phyloP scores from a whole-genome alignment of 2,113 vertebrate species.

The Elephantulus edwardii region DNA sequence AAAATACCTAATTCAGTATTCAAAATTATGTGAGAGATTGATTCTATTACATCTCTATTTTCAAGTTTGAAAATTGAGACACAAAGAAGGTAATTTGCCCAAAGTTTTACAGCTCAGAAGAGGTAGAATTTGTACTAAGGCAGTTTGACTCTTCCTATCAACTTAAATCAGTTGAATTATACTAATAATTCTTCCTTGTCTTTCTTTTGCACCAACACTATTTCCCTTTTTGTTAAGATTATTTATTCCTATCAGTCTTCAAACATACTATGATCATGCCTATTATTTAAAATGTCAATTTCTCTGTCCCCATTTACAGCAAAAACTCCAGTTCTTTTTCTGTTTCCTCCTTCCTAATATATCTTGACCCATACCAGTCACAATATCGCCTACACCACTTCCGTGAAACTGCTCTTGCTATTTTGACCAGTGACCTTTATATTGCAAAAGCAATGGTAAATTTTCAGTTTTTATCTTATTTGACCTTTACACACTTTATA shows the following conservation, averaged over 20 bases:
- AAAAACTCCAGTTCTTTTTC: not conserved
- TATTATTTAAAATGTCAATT: constrained; percentile 20
- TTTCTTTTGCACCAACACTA: not conserved
- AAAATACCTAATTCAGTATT: constrained; percentile 31
- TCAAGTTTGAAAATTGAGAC: not conserved
- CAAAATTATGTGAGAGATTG: not conserved
- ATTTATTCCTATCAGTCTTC: constrained; percentile 5
- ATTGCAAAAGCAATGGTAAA: not conserved
- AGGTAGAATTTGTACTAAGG: constrained; percentile 7
- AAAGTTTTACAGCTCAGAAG: not conserved
- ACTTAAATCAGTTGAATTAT: constrained; percentile 29
- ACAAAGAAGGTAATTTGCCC: not conserved
- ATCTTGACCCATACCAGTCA: not conserved
- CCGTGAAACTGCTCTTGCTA: constrained; percentile 17
- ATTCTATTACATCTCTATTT: constrained; percentile 25
- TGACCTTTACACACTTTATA: not conserved
- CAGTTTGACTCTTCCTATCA: not conserved
- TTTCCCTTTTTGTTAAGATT: not conserved
- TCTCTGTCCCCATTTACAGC: not conserved
- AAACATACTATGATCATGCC: constrained; percentile 6
- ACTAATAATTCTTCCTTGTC: not conserved
- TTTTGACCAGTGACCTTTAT: not conserved
- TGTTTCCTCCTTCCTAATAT: not conserved
- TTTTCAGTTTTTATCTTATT: constrained; percentile 31
- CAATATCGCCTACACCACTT: not conserved